Conservation (phyloP, 2,888 invertebrate species). For the Lasioglossum marginatum region DNA sequence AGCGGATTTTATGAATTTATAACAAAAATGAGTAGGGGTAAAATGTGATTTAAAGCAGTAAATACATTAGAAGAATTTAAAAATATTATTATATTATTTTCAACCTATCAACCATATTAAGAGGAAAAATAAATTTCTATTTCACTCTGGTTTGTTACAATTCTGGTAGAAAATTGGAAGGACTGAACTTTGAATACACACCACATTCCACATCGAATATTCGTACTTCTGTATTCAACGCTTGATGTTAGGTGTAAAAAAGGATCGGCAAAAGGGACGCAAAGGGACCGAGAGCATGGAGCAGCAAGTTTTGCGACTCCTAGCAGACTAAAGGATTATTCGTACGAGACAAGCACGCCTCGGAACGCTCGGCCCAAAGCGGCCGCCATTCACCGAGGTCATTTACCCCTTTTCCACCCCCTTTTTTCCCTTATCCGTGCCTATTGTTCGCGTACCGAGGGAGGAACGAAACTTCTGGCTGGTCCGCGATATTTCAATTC, state of each 20-base stretch:
- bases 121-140: no score
- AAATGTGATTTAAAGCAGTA: no score
- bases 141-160: no score
- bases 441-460: constrained; percentile 32
- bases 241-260: no score
- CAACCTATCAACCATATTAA: no score
- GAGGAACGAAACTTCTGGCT: constrained; percentile 32
- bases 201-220: neutral
- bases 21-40: no score
- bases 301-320: constrained; percentile 11
- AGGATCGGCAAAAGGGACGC: no score
- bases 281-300: neutral
- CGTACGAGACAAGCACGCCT: constrained; percentile 30
- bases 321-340: constrained; percentile 26
- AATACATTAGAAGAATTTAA: no score
- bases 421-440: constrained; percentile 5
- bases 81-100: no score
- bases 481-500: constrained; percentile 40
- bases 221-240: no score
- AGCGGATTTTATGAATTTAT: no score
- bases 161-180: neutral
- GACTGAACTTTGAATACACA: neutral
- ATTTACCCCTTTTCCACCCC: neutral
- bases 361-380: constrained; percentile 16
- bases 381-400: constrained; percentile 3